These are phyloP conservation scores for Lasioglossum leucozonium DNA, from an alignment of 2,888 invertebrate species.

Conservation along the genomic window DNA sequence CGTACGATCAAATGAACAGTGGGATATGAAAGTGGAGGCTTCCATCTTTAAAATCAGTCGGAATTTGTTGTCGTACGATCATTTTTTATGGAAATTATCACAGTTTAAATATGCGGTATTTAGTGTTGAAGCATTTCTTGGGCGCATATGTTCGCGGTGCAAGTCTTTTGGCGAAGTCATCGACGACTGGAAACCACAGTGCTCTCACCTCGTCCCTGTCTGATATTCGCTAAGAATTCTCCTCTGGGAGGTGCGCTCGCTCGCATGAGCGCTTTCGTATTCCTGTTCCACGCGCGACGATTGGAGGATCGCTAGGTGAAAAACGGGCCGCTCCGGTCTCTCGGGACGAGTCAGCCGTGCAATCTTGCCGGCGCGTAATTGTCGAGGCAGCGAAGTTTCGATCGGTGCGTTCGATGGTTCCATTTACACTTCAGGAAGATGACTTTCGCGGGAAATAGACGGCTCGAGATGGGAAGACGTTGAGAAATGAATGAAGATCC, in stretches of 20 bases:
- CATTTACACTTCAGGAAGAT: slow-evolving; percentile 1
- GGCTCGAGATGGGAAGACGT: neutral
- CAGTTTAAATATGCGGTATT: too few relatives aligned
- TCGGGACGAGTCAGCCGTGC: neutral
- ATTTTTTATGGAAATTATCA: too few relatives aligned
- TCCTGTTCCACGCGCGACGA: neutral
- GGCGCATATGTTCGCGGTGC: too few relatives aligned
- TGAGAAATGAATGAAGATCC: neutral
- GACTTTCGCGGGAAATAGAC: slow-evolving; percentile 1
- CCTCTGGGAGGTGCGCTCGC: neutral
- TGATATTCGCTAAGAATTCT: neutral
- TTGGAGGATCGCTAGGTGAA: neutral
- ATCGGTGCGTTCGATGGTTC: slow-evolving; percentile 9
- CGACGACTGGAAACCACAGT: neutral
- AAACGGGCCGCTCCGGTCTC: slow-evolving; percentile 6
- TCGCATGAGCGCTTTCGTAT: neutral
- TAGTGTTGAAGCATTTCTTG: too few relatives aligned
- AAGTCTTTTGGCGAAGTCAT: neutral
- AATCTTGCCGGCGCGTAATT: neutral
- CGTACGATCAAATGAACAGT: too few relatives aligned
- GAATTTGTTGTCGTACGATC: too few relatives aligned
- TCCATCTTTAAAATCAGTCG: too few relatives aligned
- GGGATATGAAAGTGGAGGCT: too few relatives aligned
- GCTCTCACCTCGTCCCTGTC: neutral
- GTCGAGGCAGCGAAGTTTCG: neutral